Conservation (phyloP, 2,113 vertebrate species). For the Engraulis encrasicolus region DNA sequence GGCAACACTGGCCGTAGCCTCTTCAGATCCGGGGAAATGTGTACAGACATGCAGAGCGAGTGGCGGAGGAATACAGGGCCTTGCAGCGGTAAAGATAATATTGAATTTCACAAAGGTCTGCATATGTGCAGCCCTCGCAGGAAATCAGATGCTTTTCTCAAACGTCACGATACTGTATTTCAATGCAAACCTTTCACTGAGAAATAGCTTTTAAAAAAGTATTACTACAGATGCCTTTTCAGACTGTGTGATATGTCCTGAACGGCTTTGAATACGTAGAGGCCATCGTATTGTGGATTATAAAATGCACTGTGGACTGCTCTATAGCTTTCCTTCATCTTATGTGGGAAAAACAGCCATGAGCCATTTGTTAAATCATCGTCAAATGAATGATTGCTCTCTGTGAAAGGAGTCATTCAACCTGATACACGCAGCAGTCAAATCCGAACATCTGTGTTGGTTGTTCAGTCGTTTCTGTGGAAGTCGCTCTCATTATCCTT, state of each 20-base stretch:
- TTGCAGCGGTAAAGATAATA: not conserved
- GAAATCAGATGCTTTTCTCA: not conserved
- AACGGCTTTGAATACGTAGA: not conserved
- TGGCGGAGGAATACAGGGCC: too few relatives aligned
- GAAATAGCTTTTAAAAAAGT: not conserved
- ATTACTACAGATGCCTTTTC: not conserved
- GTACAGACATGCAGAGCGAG: not conserved
- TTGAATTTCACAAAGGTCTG: not conserved
- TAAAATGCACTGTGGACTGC: not conserved
- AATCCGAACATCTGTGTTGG: not conserved
- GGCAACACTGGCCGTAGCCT: too few relatives aligned
- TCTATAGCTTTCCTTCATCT: not conserved
- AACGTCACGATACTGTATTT: not conserved
- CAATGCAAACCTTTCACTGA: not conserved
- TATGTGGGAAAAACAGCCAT: not conserved
- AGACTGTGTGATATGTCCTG: not conserved
- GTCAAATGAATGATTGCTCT: constrained; percentile 1
- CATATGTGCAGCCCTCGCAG: not conserved
- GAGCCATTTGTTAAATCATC: not conserved
- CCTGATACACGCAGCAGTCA: not conserved
- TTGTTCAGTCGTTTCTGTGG: constrained; percentile 54
- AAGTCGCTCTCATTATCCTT: constrained; percentile 43
- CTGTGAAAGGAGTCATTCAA: not conserved
- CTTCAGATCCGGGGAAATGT: not conserved
- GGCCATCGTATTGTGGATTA: not conserved